These are phyloP conservation scores for Ashinkailepas kermadecensis DNA, from an alignment of 2,888 invertebrate genomes.

Conservation along the genomic window DNA sequence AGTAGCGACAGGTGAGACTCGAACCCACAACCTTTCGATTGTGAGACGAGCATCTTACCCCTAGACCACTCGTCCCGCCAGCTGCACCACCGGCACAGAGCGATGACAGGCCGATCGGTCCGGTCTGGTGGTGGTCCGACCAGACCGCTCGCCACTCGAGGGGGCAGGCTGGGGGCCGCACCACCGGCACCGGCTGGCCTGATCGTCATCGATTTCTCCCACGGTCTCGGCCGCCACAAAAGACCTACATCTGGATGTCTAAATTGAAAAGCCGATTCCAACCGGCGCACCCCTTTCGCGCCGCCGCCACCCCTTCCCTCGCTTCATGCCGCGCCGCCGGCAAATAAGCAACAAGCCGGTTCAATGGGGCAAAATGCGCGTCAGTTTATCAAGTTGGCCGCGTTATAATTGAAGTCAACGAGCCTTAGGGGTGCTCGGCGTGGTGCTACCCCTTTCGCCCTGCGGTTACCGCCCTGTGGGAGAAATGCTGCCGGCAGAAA, in stretches of 20 bases:
- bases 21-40: too few relatives aligned
- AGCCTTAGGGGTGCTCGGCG: background rate
- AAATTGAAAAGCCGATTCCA: background rate
- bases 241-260: background rate
- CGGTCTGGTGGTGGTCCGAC: background rate
- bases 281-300: background rate
- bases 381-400: conserved; percentile 7
- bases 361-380: conserved; percentile 14
- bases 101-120: background rate
- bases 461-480: background rate
- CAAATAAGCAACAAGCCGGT: conserved; percentile 8
- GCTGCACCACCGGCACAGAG: too few relatives aligned
- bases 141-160: too few relatives aligned
- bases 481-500: background rate
- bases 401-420: conserved; percentile 18
- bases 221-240: conserved; percentile 9
- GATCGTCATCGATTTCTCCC: background rate
- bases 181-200: too few relatives aligned
- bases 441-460: background rate
- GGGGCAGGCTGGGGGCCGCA: too few relatives aligned
- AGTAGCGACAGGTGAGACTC: too few relatives aligned
- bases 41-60: too few relatives aligned
- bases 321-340: background rate
- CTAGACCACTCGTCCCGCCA: too few relatives aligned
- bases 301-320: background rate